These are phyloP conservation scores for Oryzias celebensis DNA, from an alignment of 2,113 vertebrate genomes.

Conservation along the genomic window DNA sequence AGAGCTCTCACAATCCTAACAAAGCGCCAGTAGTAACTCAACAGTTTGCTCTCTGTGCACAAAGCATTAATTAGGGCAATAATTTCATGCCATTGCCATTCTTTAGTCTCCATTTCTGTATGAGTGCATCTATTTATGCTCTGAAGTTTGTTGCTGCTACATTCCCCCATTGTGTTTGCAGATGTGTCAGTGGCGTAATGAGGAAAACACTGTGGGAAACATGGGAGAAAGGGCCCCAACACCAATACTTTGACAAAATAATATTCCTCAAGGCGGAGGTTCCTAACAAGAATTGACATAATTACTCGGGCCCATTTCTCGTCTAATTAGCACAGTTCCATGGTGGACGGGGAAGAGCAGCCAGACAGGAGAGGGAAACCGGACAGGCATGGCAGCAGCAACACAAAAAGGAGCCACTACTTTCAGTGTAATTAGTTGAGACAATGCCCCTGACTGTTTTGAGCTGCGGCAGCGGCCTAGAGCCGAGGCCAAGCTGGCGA, in stretches of 20 bases:
- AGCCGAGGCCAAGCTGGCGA: conserved; percentile 82
- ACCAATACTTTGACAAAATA: conserved; percentile 86
- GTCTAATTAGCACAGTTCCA: conserved; percentile 99
- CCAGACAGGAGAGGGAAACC: conserved; percentile 87
- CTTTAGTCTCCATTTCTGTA: conserved; percentile 74
- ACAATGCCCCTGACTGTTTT: conserved; percentile 96
- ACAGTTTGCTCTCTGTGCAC: conserved; percentile 53
- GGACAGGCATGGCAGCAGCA: conserved; percentile 91
- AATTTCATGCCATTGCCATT: conserved; percentile 77
- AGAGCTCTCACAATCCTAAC: conserved; percentile 55
- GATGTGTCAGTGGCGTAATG: conserved; percentile 80
- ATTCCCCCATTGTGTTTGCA: conserved; percentile 60
- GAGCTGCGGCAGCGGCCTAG: conserved; percentile 86
- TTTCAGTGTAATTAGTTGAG: conserved; percentile 93
- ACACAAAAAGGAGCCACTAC: conserved; percentile 88
- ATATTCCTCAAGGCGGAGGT: conserved; percentile 85
- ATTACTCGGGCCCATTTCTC: conserved; percentile 93
- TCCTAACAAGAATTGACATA: conserved; percentile 91
- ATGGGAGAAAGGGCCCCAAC: conserved; percentile 63
- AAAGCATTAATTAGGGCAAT: conserved; percentile 82
- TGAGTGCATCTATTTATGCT: conserved; percentile 64
- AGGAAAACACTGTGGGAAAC: conserved; percentile 80
- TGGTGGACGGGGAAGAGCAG: conserved; percentile 83
- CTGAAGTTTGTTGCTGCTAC: conserved; percentile 50
- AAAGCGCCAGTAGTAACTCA: conserved; percentile 61